phyloP scores from a whole-genome alignment of 30 jellyfish, hydroid and myxozoan genomes.

The Hydra vulgaris region DNA sequence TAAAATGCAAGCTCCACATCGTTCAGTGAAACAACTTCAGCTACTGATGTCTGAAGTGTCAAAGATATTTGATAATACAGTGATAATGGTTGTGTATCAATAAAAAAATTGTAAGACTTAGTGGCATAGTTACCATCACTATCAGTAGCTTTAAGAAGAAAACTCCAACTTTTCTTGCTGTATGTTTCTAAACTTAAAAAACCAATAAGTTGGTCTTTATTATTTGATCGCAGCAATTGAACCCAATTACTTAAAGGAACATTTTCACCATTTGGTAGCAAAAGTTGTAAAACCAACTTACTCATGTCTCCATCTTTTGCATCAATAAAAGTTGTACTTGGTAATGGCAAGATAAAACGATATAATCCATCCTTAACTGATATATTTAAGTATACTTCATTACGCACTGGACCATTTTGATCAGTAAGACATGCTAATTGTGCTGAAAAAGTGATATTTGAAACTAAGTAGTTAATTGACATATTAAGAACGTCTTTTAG shows the following conservation, averaged over 20 bases:
- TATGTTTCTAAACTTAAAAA: neutral
- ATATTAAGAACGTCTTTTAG: neutral
- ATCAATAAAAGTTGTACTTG: conserved; percentile 47
- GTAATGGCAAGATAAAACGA: conserved; percentile 14
- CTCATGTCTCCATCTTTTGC: conserved; percentile 45
- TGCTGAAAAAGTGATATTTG: neutral
- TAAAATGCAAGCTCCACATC: conserved; percentile 44
- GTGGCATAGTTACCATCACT: conserved; percentile 21
- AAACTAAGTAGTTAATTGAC: neutral
- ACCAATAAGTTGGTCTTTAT: neutral
- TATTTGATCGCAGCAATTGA: neutral
- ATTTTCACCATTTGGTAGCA: conserved; percentile 28
- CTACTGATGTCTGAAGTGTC: neutral
- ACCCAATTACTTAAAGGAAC: conserved; percentile 47
- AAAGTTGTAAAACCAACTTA: conserved; percentile 17
- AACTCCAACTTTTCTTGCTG: conserved; percentile 26
- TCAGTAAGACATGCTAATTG: neutral
- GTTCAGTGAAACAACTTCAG: conserved; percentile 3
- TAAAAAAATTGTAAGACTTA: conserved; percentile 2
- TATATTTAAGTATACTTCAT: neutral
- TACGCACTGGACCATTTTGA: conserved; percentile 11
- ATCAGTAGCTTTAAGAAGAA: conserved; percentile 57
- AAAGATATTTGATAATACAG: neutral
- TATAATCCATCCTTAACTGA: neutral
- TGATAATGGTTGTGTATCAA: conserved; percentile 6